A percentile compares a stretch with the other conserved stretches of the same genome.
Conservation (phyloP, 2,797 vertebrate genomes). For the Anguilla pacifica region DNA sequence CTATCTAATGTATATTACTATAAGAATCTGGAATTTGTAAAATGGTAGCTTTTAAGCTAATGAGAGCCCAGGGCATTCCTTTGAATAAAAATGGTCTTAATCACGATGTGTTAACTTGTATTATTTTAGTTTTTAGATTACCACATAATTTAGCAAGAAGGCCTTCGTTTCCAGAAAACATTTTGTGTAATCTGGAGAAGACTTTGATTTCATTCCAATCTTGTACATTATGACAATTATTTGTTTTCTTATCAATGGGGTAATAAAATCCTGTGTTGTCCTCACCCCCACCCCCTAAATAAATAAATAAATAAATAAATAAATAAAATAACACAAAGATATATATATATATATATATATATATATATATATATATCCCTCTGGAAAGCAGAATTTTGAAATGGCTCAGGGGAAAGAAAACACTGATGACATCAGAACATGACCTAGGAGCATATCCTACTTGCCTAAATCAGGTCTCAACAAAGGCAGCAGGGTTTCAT, state of each 20-base stretch:
- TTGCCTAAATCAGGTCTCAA: too few species aligned
- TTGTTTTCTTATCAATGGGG: neutral
- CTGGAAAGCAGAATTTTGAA: too few species aligned
- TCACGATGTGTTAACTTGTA: neutral
- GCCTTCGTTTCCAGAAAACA: neutral
- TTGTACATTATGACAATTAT: neutral
- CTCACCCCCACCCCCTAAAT: too few species aligned
- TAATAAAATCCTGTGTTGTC: too few species aligned
- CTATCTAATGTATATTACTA: neutral
- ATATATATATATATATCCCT: neutral
- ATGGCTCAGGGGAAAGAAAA: too few species aligned
- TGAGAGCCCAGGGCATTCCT: neutral
- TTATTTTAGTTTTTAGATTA: neutral
- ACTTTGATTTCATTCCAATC: neutral
- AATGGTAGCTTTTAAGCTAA: neutral
- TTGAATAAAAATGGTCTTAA: constrained; percentile 1
- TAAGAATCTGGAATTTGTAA: neutral
- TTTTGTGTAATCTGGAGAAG: neutral
- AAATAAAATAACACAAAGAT: too few species aligned
- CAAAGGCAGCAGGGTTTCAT: constrained; percentile 8
- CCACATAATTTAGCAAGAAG: too few species aligned
- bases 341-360: neutral
- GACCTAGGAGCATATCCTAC: too few species aligned
- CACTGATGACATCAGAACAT: too few species aligned
- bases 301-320: too few species aligned